Evolutionary conservation across 2,113 vertebrate species (phyloP).

Genomic region (Montifringilla adamsi): DNA sequence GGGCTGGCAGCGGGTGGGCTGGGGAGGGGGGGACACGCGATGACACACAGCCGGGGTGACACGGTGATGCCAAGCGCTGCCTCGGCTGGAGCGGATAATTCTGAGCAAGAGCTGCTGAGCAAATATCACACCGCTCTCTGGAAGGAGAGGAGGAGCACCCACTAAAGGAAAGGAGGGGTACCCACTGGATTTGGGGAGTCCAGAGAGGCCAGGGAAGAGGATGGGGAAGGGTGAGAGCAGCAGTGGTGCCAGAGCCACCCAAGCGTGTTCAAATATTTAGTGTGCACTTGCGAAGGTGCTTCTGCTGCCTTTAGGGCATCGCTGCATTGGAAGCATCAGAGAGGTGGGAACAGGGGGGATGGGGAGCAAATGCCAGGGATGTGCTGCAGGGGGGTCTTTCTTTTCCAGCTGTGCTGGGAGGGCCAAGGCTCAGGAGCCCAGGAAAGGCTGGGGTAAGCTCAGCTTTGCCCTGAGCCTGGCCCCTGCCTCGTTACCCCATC

Average conservation of each 20-base stretch:
- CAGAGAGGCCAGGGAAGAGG: not conserved
- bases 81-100: not conserved
- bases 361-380: slow-evolving; percentile 26
- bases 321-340: slow-evolving; percentile 23
- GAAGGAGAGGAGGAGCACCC: not conserved
- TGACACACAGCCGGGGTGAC: not conserved
- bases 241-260: slow-evolving; percentile 38
- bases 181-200: not conserved
- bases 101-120: not conserved
- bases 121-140: not conserved
- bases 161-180: not conserved
- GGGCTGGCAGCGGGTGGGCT: not conserved
- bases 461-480: not conserved
- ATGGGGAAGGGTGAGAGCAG: not conserved
- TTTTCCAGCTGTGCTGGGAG: not conserved
- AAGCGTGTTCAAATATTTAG: slow-evolving; percentile 54
- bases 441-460: not conserved
- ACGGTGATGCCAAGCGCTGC: not conserved
- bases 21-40: not conserved
- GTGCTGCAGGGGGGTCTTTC: not conserved
- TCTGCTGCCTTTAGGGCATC: slow-evolving; percentile 66
- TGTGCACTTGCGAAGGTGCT: slow-evolving; percentile 38
- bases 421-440: not conserved
- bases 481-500: accelerated
- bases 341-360: slow-evolving; percentile 36